phyloP scores from a whole-genome alignment of 2,888 invertebrate genomes.

The Deroplatys truncata region DNA sequence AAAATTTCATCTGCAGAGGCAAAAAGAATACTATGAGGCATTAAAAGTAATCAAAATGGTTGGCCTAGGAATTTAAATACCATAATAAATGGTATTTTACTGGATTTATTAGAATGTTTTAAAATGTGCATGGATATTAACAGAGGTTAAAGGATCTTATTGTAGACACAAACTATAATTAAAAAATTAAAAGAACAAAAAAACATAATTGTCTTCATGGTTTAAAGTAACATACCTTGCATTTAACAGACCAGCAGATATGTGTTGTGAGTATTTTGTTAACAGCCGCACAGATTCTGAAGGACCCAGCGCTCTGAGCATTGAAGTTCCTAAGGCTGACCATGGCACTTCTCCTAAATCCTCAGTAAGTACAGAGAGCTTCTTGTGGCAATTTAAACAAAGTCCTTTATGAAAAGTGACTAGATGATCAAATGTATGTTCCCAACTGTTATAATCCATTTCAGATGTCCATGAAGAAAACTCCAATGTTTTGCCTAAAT shows the following conservation, averaged over 20 bases:
- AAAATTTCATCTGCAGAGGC: too few species aligned
- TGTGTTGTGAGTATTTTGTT: constrained; percentile 51
- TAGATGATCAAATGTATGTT: constrained; percentile 51
- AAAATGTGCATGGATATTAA: too few species aligned
- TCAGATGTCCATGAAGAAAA: constrained; percentile 52
- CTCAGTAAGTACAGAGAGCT: constrained; percentile 45
- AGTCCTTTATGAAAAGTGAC: constrained; percentile 53
- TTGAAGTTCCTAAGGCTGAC: constrained; percentile 51
- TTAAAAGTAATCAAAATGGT: too few species aligned
- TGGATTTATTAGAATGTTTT: too few species aligned
- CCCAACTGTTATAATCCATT: constrained; percentile 58
- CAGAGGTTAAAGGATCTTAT: too few species aligned
- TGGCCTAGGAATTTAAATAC: too few species aligned
- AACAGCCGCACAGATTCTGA: constrained; percentile 55
- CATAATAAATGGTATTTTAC: too few species aligned
- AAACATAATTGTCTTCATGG: too few species aligned
- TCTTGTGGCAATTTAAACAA: constrained; percentile 60
- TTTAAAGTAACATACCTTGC: constrained; percentile 40
- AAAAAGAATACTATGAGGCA: too few species aligned
- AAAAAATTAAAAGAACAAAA: too few species aligned
- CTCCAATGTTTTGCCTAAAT: constrained; percentile 55
- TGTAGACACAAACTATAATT: too few species aligned
- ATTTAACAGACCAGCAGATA: constrained; percentile 56
- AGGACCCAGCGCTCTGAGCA: constrained; percentile 59
- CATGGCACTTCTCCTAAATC: background rate